Conservation (phyloP, 2,113 vertebrate genomes). For the Microtus richardsoni region DNA sequence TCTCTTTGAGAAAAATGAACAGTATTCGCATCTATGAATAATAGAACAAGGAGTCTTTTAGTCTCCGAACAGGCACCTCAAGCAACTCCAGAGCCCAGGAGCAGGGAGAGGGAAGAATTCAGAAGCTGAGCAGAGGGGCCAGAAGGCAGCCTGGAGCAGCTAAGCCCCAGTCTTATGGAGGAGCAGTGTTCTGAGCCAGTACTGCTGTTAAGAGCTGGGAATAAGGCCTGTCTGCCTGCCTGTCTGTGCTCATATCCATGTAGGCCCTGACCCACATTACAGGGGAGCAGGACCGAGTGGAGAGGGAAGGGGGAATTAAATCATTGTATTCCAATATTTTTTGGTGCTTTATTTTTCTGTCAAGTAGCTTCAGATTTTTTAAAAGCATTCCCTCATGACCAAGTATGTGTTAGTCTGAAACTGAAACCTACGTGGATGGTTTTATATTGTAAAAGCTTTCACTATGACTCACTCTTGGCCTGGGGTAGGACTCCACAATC, state of each 20-base stretch:
- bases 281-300: not conserved
- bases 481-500: constrained; percentile 39
- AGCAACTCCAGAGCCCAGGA: not conserved
- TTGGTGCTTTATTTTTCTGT: constrained; percentile 80
- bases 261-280: not conserved
- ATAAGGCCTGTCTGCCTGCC: not conserved
- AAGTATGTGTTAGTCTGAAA: constrained; percentile 84
- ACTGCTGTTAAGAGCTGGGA: not conserved
- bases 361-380: constrained; percentile 77
- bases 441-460: constrained; percentile 81
- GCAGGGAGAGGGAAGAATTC: not conserved
- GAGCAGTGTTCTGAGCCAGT: rapidly evolving
- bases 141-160: not conserved
- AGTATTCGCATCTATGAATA: constrained; percentile 77
- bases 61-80: constrained; percentile 41
- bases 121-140: not conserved
- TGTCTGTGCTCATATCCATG: not conserved
- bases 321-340: constrained; percentile 68
- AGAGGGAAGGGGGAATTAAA: constrained; percentile 55
- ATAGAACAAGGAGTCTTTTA: constrained; percentile 52
- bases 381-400: constrained; percentile 69
- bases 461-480: constrained; percentile 82
- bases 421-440: constrained; percentile 82
- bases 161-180: not conserved
- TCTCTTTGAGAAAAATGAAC: constrained; percentile 76